Base-by-base conservation (phyloP, 2,888 invertebrate species). In the Heteromurus nitidus region DNA sequence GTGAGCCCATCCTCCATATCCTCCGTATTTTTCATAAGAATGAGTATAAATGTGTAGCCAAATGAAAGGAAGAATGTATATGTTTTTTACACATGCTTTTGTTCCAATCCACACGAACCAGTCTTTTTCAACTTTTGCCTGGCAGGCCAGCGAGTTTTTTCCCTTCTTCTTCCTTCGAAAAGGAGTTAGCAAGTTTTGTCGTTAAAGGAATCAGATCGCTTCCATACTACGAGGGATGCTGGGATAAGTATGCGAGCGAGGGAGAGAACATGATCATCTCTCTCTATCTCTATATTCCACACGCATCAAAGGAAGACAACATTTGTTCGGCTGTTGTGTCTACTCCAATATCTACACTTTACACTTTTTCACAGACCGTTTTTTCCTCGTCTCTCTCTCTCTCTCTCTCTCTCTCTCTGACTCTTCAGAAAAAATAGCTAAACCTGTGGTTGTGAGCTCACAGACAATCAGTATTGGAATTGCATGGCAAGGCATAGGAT, bases 241-340 rank as follows among this genome's bases (percentile, higher is more conserved):
- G n/a, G n/a, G n/a, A n/a, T n/a, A n/a, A n/a, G n/a, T n/a, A n/a
- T n/a, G n/a, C n/a, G n/a, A 64, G 22, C 31, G 31, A 64, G 31
- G 5, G 11, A 18, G 62, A 30, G 30, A 68, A 47, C 22, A 55
- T 22, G 53, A 22, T 22, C n/a, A n/a, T 18, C 16, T 36, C 7
- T 36, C 36, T 36, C n/a, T n/a, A n/a, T n/a, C n/a, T n/a, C n/a
- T n/a, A n/a, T n/a, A n/a, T n/a, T n/a, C n/a, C n/a, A n/a, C n/a
- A n/a, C n/a, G n/a, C n/a, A n/a, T n/a, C n/a, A n/a, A n/a, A n/a
- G n/a, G n/a, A 36, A 36, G 5, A 13, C 36, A 1, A 26, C 58
- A 62, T 74, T 74, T 65, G 74, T 74, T n/a, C n/a, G n/a, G n/a
- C n/a, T 65, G 65, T 65, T 50, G 50, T 26, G 5, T 28, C 53